Evolutionary conservation across 2,888 invertebrate genomes (phyloP).

Genomic region (Busseola fusca): DNA sequence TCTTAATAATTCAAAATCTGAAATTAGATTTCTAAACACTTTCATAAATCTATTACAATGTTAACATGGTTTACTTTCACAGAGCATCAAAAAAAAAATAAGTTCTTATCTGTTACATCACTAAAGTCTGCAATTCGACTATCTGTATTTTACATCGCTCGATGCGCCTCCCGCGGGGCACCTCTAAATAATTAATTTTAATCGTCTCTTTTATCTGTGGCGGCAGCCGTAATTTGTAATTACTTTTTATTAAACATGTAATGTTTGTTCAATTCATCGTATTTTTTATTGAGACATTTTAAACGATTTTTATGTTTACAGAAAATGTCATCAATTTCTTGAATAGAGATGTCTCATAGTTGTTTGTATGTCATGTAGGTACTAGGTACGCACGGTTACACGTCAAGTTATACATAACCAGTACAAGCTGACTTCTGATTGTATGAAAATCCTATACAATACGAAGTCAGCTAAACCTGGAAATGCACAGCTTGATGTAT

Average conservation of each 20-base stretch:
- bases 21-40: not conserved
- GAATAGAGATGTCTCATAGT: not conserved
- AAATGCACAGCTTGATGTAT: no score
- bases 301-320: not conserved
- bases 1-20: not conserved
- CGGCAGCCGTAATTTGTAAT: slow-evolving; percentile 33
- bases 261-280: slow-evolving; percentile 39
- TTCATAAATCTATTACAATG: not conserved
- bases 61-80: slow-evolving; percentile 17
- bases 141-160: slow-evolving; percentile 55
- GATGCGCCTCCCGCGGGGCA: slow-evolving; percentile 61
- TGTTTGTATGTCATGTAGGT: not conserved
- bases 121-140: slow-evolving; percentile 51
- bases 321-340: not conserved
- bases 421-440: no score
- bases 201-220: slow-evolving; percentile 51
- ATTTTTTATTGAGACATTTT: slow-evolving; percentile 20
- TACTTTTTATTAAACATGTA: slow-evolving; percentile 39
- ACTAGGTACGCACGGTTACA: no score
- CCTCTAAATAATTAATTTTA: slow-evolving; percentile 68
- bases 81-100: not conserved
- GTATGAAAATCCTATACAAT: no score
- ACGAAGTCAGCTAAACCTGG: no score
- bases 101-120: slow-evolving; percentile 46
- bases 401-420: no score